A percentile compares a stretch with the other conserved stretches of the same genome.
Evolutionary conservation across 1,140 invertebrate species (phyloP).

Genomic region (Calephelis nemesis): DNA sequence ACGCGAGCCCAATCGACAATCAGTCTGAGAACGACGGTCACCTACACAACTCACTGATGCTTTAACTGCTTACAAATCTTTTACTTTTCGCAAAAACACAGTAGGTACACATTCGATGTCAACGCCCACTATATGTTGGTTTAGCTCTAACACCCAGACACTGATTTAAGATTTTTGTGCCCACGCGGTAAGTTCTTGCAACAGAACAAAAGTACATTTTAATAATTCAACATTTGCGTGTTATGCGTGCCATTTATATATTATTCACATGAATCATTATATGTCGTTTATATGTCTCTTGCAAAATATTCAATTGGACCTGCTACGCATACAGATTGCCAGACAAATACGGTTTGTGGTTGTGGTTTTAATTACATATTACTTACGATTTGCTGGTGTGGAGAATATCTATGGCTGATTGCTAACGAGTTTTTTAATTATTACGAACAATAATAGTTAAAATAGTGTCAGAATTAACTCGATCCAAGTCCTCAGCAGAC

Average conservation of each 20-base stretch:
- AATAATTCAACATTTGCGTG: conserved; percentile 16
- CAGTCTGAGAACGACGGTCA: conserved; percentile 29
- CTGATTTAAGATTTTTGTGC: conserved; percentile 31
- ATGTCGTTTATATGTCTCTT: neutral
- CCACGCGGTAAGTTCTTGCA: conserved; percentile 3
- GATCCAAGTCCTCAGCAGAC: too few relatives aligned
- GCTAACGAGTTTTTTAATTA: too few relatives aligned
- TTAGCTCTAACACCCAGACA: conserved; percentile 44
- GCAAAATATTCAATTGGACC: conserved; percentile 2
- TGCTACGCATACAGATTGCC: neutral
- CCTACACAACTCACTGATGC: conserved; percentile 25
- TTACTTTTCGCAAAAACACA: conserved; percentile 68
- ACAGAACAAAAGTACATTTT: conserved; percentile 15
- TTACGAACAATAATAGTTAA: too few relatives aligned
- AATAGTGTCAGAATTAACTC: too few relatives aligned
- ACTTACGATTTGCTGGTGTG: too few relatives aligned
- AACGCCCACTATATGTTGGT: conserved; percentile 57
- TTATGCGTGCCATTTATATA: neutral
- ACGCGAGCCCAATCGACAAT: conserved; percentile 8
- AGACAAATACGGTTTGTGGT: neutral
- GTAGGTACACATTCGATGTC: conserved; percentile 65
- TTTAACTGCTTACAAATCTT: conserved; percentile 36
- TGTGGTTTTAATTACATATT: neutral
- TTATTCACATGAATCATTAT: conserved; percentile 12
- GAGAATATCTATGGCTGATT: too few relatives aligned